Base-by-base conservation (phyloP, 2,113 vertebrate genomes). In the Apteryx mantelli region DNA sequence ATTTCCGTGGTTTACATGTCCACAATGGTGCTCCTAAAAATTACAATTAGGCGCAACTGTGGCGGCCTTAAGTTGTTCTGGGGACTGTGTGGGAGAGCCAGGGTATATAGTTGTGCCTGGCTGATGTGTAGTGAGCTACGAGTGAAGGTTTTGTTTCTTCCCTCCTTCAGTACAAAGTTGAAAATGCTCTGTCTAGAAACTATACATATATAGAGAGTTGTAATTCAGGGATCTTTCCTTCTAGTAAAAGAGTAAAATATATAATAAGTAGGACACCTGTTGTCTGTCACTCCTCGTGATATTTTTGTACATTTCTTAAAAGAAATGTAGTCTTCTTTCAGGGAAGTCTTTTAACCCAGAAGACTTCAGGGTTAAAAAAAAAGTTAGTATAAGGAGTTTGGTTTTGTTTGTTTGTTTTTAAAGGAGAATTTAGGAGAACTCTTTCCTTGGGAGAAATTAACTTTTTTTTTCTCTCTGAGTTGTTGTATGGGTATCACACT, bases 61-160 rank as follows among this genome's bases (percentile, higher is more conserved):
- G 36, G 38, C 56, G 76, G 64, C 64, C 69, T 11, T n/a, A 53
- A 19, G 21, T 71, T 71, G 22, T 61, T 8, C 48, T 89, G 28
- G 42, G 61, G 76, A 20, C 75, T 64, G 11, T 6, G 9, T 80
- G 38, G 8, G 28, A 69, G 26, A 66, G 46, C 24, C 3, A 0
- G 13, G 6, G 4, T 42, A n/a, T 5, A 7, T 70, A 34, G 42
- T 7, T 88, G 30, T 88, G 64, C 60, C 19, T 25, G 46, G 60
- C 34, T 70, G 30, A 9, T 71, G 50, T 0, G 0, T 26, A 63
- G 80, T 60, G 83, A 71, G 42, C 60, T 52, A 0, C 3, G 63
- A 86, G n/a, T 16, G 32, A 81, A 61, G 21, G 10, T 60, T 89
- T 78, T 3, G 19, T 75, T 89, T 50, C 32, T 87, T 66, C 91